Conservation (phyloP, 2,113 vertebrate species). For the Carettochelys insculpta region DNA sequence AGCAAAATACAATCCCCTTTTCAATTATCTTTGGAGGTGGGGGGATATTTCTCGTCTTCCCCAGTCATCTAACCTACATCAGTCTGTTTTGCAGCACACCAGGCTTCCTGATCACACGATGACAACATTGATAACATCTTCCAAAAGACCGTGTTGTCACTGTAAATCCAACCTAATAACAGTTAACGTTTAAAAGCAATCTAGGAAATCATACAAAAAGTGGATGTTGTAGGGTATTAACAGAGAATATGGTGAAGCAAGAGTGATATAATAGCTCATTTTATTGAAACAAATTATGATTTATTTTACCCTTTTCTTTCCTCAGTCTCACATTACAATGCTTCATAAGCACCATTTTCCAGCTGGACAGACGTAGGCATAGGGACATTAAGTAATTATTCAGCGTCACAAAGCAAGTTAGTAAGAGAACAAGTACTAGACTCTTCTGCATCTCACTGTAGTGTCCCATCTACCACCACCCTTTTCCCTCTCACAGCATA, state of each 20-base stretch:
- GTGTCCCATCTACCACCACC: neutral
- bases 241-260: neutral
- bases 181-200: no score
- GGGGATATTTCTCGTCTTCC: neutral
- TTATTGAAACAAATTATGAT: neutral
- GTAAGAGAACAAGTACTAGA: neutral
- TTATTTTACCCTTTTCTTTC: neutral
- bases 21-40: neutral
- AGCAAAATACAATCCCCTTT: neutral
- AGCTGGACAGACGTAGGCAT: neutral
- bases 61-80: neutral
- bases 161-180: neutral
- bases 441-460: neutral
- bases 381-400: neutral
- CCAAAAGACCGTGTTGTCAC: neutral
- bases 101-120: neutral
- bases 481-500: neutral
- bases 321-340: neutral
- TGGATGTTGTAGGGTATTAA: neutral
- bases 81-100: neutral
- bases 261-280: neutral
- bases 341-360: neutral
- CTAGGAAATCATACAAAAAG: neutral
- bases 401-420: neutral
- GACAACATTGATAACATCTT: accelerated